Evolutionary conservation across 2,113 vertebrate species (phyloP), one percentile per base, ranked within the genome.

Genomic region (Nipponia nippon): DNA sequence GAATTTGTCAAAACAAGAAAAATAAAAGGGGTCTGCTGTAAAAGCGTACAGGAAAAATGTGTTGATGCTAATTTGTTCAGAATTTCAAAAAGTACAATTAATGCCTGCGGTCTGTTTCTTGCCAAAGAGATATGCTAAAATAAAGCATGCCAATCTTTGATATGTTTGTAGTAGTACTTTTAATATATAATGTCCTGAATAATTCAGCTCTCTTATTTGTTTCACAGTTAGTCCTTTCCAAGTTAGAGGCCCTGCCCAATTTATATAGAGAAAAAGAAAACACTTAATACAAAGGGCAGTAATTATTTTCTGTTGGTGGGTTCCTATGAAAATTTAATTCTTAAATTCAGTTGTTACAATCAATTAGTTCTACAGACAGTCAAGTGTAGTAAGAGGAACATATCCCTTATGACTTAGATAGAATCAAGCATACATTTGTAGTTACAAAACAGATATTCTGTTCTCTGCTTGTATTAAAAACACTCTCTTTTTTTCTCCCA

Each of bases 251-350:
- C 17, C 46, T 91, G 27, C 22, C 36, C 69, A 81, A 14, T 63
- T 95, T 83, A 83, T 75, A 82, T 20, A 61, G 71, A 63, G 71
- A 80, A 94, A 95, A 76, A 92, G 67, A 72, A 87, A 83, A 70
- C 25, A 44, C 66, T 59, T 25, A 4, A 81, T 78, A 83, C 10
- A 92, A 92, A 84, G 49, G 40, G 19, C 21, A 91, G 61, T 72
- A 90, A 91, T 96, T 61, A 79, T 87, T 94, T 94, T 96, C 78
- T 92, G 15, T 89, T 89, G 42, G 38, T 52, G 29, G 61, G 13
- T 65, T 84, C 36, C 87, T 89, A 59, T 81, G 30, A 95, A 98
- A 96, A 95, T 83, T 63, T 93, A 79, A 79, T 95, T 87, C 50
- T 61, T 63, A 81, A 81, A 95, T 78, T 83, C 50, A 63, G 29